Base-by-base conservation (phyloP, 2,888 invertebrate genomes). In the Melitaea athalia region DNA sequence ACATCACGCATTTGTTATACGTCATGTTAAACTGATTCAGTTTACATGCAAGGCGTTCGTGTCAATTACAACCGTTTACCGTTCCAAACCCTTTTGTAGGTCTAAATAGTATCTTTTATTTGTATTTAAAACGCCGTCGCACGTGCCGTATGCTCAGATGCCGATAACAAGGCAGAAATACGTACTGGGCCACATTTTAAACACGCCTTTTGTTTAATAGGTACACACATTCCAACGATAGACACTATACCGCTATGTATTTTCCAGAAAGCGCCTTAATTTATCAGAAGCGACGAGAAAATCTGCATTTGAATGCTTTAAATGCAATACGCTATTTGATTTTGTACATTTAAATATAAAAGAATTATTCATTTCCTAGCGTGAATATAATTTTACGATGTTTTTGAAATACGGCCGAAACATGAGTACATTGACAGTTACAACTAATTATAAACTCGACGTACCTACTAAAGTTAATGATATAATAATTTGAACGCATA, bases 121-220 rank as follows among this genome's bases (percentile, higher is more conserved):
- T 68, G 73, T 72, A 73, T 74, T 74, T 74, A 72, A 72, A 74
- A 74, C 70, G 55, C 59, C 69, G 63, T 57, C 64, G 73, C 73
- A 72, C 73, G 73, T 74, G 74, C 73, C 68, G 67, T 73, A 70
- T 72, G 73, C 68, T 59, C 69, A 64, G 68, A 69, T 69, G 70
- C 64, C 63, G 74, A 74, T 74, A 74, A 73, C 70, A 66, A 72
- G 50, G 62, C 59, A 69, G 69, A 69, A 69, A 72, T 61, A 73
- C 67, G 69, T 75, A 74, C 74, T 70, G 69, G 73, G 70, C 67
- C 65, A 75, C 63, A 72, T 71, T 73, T 72, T 71, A 70, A 70
- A 70, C 72, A 70, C 65, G 64, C 69, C 71, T 74, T 72, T 71
- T 72, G 65, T 72, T 68, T 65, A 74, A 69, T 68, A 74, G 67